phyloP scores from a whole-genome alignment of 2,797 vertebrate genomes.

The Sebastes trivittatus region DNA sequence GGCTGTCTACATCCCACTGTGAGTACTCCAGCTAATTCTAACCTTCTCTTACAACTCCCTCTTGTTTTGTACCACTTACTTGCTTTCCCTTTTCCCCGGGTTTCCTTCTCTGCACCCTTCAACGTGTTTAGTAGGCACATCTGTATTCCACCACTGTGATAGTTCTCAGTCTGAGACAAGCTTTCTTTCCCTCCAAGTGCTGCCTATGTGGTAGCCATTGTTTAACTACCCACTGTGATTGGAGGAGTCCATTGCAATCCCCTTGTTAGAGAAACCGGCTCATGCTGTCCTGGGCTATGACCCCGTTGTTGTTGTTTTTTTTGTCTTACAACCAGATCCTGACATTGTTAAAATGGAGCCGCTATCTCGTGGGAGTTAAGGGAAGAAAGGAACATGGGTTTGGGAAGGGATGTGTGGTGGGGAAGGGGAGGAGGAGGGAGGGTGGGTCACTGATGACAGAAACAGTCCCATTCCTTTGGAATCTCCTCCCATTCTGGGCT shows the following conservation, averaged over 20 bases:
- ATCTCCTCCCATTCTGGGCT: constrained; percentile 74
- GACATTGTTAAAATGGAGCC: constrained; percentile 56
- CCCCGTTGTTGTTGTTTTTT: constrained; percentile 3
- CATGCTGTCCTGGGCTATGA: constrained; percentile 40
- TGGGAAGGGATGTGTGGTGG: constrained; percentile 56
- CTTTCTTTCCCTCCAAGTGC: constrained; percentile 73
- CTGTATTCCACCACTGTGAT: constrained; percentile 55
- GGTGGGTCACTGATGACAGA: constrained; percentile 66
- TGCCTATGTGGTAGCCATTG: constrained; percentile 69
- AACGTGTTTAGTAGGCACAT: constrained; percentile 48
- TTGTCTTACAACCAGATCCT: constrained; percentile 33
- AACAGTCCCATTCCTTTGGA: constrained; percentile 65
- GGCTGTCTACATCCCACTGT: constrained; percentile 81
- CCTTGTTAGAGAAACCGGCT: constrained; percentile 37
- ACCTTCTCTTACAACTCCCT: constrained; percentile 44
- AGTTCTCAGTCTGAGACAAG: constrained; percentile 56
- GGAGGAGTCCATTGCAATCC: constrained; percentile 56
- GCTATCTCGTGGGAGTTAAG: constrained; percentile 50
- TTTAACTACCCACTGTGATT: constrained; percentile 66
- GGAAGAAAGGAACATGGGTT: constrained; percentile 51
- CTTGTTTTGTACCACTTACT: constrained; percentile 17
- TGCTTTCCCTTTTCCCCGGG: constrained; percentile 3
- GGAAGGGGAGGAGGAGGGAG: constrained; percentile 44
- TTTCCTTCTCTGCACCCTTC: constrained; percentile 33
- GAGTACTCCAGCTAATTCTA: constrained; percentile 76